Evolutionary conservation across 2,113 vertebrate species (phyloP).

Genomic region (Eurypyga helias): DNA sequence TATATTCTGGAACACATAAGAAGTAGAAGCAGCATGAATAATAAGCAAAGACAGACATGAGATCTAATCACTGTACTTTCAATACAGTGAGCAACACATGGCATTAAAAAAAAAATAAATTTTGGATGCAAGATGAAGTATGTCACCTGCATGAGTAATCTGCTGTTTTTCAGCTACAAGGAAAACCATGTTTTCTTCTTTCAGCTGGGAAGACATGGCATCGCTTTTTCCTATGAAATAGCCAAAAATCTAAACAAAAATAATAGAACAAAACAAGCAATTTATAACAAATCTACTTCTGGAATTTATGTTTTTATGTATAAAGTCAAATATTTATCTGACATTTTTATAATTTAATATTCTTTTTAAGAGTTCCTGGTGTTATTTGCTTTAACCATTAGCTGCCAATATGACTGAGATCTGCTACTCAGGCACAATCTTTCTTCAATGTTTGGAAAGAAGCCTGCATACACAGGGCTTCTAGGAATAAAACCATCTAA

Average conservation of each 20-base stretch:
- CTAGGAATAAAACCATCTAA: not conserved
- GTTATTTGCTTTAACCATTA: not conserved
- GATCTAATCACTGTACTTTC: not conserved
- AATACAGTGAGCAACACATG: not conserved
- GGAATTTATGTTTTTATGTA: not conserved
- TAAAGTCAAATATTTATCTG: not conserved
- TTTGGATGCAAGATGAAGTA: slow-evolving; percentile 7
- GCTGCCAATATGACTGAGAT: not conserved
- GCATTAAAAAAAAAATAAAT: not conserved
- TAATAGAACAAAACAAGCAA: not conserved
- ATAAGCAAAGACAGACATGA: not conserved
- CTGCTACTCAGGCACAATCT: not conserved
- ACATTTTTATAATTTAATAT: not conserved
- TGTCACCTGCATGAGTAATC: slow-evolving; percentile 72
- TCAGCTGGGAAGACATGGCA: not conserved
- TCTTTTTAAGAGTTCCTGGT: not conserved
- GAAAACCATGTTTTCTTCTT: slow-evolving; percentile 72
- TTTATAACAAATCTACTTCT: not conserved
- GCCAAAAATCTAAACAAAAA: slow-evolving; percentile 75
- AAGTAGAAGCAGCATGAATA: not conserved
- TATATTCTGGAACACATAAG: not conserved
- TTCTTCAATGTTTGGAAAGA: not conserved
- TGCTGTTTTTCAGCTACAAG: slow-evolving; percentile 69
- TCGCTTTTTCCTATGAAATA: slow-evolving; percentile 53
- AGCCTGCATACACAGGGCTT: not conserved